Evolutionary conservation across 1,140 invertebrate species (phyloP).

Genomic region (Scylla paramamosain): DNA sequence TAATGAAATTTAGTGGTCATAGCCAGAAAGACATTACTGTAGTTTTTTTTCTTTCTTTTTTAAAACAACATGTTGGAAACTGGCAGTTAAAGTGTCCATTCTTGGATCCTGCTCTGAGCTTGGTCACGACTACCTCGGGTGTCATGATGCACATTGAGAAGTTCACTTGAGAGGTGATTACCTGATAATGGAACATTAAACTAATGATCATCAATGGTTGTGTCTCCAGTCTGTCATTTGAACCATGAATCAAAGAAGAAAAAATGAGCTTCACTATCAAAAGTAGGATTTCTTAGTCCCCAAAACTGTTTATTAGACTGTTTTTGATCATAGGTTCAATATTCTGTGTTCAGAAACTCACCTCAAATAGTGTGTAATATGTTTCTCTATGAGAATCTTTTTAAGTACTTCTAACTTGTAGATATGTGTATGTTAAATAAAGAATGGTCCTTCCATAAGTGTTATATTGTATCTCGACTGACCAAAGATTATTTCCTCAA

Average conservation of each 20-base stretch:
- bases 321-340: constrained; percentile 56
- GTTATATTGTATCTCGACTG: constrained; percentile 73
- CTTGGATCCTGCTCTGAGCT: constrained; percentile 47
- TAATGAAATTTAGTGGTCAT: constrained; percentile 73
- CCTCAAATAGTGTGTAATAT: constrained; percentile 71
- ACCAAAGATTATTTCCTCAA: constrained; percentile 76
- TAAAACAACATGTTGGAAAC: constrained; percentile 48
- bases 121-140: constrained; percentile 71
- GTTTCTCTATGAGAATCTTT: constrained; percentile 75
- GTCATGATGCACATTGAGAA: constrained; percentile 72
- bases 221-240: background rate
- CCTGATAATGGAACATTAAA: constrained; percentile 57
- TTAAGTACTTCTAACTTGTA: constrained; percentile 73
- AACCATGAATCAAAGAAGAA: constrained; percentile 29
- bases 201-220: constrained; percentile 52
- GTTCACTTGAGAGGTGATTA: constrained; percentile 63
- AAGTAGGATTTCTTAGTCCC: background rate
- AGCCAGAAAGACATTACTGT: constrained; percentile 73
- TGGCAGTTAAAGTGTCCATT: constrained; percentile 51
- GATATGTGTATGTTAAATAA: constrained; percentile 74
- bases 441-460: constrained; percentile 74
- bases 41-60: constrained; percentile 37
- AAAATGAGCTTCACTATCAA: constrained; percentile 27
- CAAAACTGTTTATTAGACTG: background rate
- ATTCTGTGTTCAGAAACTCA: constrained; percentile 66